Evolutionary conservation across 2,797 vertebrate species (phyloP).

Genomic region (Poecilia picta): DNA sequence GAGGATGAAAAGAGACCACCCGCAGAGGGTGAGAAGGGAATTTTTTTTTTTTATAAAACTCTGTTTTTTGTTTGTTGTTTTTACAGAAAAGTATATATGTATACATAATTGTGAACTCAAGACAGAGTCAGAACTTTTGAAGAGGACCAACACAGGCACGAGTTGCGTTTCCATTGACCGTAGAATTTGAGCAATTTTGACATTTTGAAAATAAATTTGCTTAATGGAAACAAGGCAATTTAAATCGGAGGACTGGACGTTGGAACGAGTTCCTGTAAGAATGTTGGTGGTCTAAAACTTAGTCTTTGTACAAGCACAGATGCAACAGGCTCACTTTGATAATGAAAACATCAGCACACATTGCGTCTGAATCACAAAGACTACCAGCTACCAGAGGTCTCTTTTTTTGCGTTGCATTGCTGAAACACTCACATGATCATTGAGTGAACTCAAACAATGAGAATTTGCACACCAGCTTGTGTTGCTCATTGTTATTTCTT

Average conservation of each 20-base stretch:
- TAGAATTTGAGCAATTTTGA: too few relatives aligned
- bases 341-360: neutral
- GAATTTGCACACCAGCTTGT: constrained; percentile 26
- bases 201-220: too few relatives aligned
- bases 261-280: neutral
- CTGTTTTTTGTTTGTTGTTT: too few relatives aligned
- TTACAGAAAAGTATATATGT: neutral
- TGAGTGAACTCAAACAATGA: constrained; percentile 8
- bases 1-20: too few relatives aligned
- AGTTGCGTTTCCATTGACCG: too few relatives aligned
- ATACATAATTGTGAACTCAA: neutral
- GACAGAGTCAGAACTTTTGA: too few relatives aligned
- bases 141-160: too few relatives aligned
- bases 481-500: constrained; percentile 25
- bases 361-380: constrained; percentile 22
- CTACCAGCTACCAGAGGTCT: neutral
- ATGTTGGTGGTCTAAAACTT: neutral
- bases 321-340: neutral
- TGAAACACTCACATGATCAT: constrained; percentile 2
- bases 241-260: neutral
- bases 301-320: neutral
- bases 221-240: neutral
- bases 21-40: too few relatives aligned
- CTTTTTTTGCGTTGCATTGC: constrained; percentile 30
- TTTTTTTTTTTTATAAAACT: too few relatives aligned